Evolutionary conservation across 2,888 invertebrate genomes (phyloP).

Genomic region (Trichogramma dendrolimi): DNA sequence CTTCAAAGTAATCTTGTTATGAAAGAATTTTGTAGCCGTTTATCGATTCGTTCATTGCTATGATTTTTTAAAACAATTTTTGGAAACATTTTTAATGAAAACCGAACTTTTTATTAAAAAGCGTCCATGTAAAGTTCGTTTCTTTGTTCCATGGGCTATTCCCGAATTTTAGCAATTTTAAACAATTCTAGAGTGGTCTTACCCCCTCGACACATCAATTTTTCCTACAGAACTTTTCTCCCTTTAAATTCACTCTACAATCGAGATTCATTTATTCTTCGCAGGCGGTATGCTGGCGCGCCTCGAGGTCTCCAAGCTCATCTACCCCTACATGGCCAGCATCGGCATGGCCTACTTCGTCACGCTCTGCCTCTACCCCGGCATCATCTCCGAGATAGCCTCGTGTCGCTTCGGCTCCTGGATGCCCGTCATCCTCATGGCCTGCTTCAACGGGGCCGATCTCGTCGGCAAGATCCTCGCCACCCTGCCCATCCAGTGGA

Average conservation of each 20-base stretch:
- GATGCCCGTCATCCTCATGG: conserved; percentile 91
- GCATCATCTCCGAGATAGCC: conserved; percentile 82
- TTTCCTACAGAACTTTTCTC: neutral
- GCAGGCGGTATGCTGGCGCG: conserved; percentile 69
- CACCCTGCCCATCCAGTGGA: conserved; percentile 79
- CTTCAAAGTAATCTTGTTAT: too few species aligned
- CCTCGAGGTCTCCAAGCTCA: conserved; percentile 76
- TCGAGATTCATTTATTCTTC: conserved; percentile 28
- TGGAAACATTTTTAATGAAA: too few species aligned
- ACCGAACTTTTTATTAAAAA: too few species aligned
- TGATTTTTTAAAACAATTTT: too few species aligned
- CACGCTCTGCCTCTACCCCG: conserved; percentile 84
- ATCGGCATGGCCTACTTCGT: conserved; percentile 86
- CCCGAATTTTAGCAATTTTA: too few species aligned
- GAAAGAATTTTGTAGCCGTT: too few species aligned
- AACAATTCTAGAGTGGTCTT: too few species aligned
- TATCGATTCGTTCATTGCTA: too few species aligned
- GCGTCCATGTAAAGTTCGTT: too few species aligned
- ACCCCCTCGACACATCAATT: too few species aligned
- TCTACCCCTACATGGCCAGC: conserved; percentile 87
- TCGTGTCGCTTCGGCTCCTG: conserved; percentile 79
- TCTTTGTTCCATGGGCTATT: too few species aligned
- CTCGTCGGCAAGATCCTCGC: conserved; percentile 81
- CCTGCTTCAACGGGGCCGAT: conserved; percentile 82
- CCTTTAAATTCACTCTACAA: neutral